Evolutionary conservation across 92 coral and sea anemone genomes (phyloP).

Genomic region (Anthopleura xanthogrammica): DNA sequence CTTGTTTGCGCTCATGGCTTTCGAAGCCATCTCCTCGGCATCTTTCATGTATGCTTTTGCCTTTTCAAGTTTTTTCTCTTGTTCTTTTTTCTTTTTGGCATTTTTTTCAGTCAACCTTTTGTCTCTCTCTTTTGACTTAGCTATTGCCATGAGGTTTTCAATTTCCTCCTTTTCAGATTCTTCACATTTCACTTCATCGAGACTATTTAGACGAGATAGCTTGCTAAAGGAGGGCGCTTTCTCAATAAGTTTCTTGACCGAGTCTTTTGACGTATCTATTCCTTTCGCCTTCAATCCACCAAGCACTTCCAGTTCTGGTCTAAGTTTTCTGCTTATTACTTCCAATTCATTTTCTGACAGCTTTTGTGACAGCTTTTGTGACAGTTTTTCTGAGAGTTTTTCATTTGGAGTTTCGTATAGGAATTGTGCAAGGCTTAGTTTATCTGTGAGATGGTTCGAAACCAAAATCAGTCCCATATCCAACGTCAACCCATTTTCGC

Average conservation of each 20-base stretch:
- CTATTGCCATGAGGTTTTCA: neutral
- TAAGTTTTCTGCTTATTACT: constrained; percentile 22
- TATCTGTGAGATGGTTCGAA: constrained; percentile 35
- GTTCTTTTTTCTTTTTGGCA: too few species aligned
- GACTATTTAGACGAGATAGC: constrained; percentile 19
- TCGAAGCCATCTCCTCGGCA: too few species aligned
- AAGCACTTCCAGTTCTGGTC: constrained; percentile 57
- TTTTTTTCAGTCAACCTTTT: too few species aligned
- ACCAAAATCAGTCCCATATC: constrained; percentile 48
- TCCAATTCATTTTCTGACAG: neutral
- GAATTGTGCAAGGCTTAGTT: constrained; percentile 36
- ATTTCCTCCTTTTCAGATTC: constrained; percentile 37
- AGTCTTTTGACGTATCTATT: constrained; percentile 28
- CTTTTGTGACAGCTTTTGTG: too few species aligned
- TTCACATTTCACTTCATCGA: neutral
- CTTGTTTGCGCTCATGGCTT: too few species aligned
- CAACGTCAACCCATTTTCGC: constrained; percentile 31
- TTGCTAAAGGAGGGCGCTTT: constrained; percentile 38
- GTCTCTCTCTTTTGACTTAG: too few species aligned
- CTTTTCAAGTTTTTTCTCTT: too few species aligned
- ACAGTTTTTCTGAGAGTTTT: neutral
- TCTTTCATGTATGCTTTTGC: too few species aligned
- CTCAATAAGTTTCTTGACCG: constrained; percentile 25
- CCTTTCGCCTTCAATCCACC: constrained; percentile 42
- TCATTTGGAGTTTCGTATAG: constrained; percentile 21